Percentiles rank a stretch among this genome's conserved stretches.
Conservation (phyloP, 1,140 invertebrate genomes). For the Euwallacea fornicatus region DNA sequence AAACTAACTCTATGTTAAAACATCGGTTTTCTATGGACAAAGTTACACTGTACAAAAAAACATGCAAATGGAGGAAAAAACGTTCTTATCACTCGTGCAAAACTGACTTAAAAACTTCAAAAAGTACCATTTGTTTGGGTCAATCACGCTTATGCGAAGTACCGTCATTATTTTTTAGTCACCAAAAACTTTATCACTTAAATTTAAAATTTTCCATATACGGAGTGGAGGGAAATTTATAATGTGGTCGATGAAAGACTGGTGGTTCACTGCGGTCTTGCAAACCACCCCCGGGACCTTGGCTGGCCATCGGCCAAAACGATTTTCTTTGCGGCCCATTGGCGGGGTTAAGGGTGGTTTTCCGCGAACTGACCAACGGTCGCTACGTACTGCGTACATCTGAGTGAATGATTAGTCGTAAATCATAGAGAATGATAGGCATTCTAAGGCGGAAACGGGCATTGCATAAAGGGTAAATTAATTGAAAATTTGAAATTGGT, state of each 20-base stretch:
- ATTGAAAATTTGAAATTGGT: too few relatives aligned
- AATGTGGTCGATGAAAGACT: slow-evolving; percentile 36
- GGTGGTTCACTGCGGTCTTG: slow-evolving; percentile 32
- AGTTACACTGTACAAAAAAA: neutral
- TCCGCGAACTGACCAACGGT: too few relatives aligned
- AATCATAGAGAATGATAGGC: too few relatives aligned
- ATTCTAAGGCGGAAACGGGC: too few relatives aligned
- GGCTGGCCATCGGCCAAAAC: slow-evolving; percentile 34
- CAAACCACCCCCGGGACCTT: slow-evolving; percentile 14
- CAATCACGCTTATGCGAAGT: slow-evolving; percentile 42
- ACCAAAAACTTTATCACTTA: too few relatives aligned
- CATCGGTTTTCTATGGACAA: neutral
- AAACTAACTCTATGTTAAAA: neutral
- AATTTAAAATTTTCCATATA: slow-evolving; percentile 1
- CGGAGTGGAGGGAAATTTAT: slow-evolving; percentile 23
- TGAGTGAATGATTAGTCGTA: too few relatives aligned
- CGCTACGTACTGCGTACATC: too few relatives aligned
- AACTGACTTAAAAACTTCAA: slow-evolving; percentile 1
- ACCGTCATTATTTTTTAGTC: slow-evolving; percentile 37
- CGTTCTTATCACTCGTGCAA: neutral
- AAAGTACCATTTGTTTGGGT: slow-evolving; percentile 44
- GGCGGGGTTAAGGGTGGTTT: neutral
- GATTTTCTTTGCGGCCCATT: slow-evolving; percentile 16
- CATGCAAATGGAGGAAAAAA: slow-evolving; percentile 15
- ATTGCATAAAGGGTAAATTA: too few relatives aligned